phyloP scores from a whole-genome alignment of 2,888 invertebrate species.

The Oxycera nigricornis region DNA sequence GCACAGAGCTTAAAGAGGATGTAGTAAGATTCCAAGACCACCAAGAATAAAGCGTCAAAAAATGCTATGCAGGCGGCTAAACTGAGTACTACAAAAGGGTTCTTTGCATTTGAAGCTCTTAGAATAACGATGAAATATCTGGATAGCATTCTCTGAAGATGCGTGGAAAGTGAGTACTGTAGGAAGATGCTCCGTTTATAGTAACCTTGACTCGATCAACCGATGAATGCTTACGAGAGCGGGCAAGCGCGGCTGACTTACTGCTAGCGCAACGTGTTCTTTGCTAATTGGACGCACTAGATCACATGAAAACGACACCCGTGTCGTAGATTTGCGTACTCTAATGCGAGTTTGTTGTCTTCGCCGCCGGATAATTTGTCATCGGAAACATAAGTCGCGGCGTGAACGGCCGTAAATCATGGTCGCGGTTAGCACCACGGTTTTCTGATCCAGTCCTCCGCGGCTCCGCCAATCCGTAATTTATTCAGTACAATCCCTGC shows the following conservation, averaged over 20 bases:
- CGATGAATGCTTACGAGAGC: too few relatives aligned
- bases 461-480: constrained; percentile 19
- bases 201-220: too few relatives aligned
- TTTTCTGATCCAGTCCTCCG: constrained; percentile 28
- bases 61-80: too few relatives aligned
- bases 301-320: neutral
- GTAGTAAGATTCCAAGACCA: too few relatives aligned
- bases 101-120: too few relatives aligned
- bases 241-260: neutral
- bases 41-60: too few relatives aligned
- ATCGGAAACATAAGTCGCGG: constrained; percentile 44
- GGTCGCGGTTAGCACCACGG: constrained; percentile 36
- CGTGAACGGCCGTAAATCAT: constrained; percentile 45
- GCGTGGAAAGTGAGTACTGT: too few relatives aligned
- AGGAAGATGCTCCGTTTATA: too few relatives aligned
- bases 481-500: constrained; percentile 13
- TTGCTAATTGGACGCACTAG: neutral
- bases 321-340: neutral
- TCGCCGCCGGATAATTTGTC: constrained; percentile 40
- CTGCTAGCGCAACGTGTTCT: neutral
- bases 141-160: too few relatives aligned
- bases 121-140: too few relatives aligned
- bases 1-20: too few relatives aligned
- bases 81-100: too few relatives aligned
- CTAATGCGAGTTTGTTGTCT: neutral